Evolutionary conservation across 2,888 invertebrate genomes (phyloP), one percentile per base, ranked within the genome.

Genomic region (Drosophila infuscata): DNA sequence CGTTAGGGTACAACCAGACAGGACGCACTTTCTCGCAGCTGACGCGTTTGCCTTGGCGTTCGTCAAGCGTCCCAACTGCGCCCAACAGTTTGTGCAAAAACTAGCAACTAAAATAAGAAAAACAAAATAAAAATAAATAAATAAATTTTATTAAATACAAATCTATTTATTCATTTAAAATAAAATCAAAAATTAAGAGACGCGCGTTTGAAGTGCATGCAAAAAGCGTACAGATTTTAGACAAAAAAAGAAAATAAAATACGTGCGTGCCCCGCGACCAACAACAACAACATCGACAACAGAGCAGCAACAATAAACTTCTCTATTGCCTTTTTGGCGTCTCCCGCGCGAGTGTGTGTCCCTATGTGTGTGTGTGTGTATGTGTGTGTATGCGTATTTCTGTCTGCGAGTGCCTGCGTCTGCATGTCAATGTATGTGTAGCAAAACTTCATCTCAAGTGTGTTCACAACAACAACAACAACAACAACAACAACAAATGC

Each of bases 1-100:
- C 92, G 92, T 92, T 92, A 92, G 92, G 92, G 91, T 91, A 92
- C 92, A 92, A 92, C 90, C 92, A 91, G 92, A 89, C 85, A 91
- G 92, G 92, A 92, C 92, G 92, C 91, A 90, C 89, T 89, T 91
- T 83, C 81, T 67, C 74, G 86, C 82, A 83, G 83, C 83, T 89
- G 91, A 81, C 89, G 88, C 91, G 88, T 83, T 81, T 79, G 76
- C 76, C 84, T 82, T 83, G 76, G 74, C 83, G 88, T 78, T 79
- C 76, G 84, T 71, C 81, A 72, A 77, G 66, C 81, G 81, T 82
- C 74, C 62, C 60, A 76, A 77, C 70, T 66, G 75, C 63, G 74
- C 66, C 72, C 69, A 81, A 86, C 84, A 84, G 83, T 83, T 85
- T 81, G 81, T 83, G 83, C 83, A 77, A 69, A 75, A 66, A 70